A percentile compares a stretch with the other conserved stretches of the same genome.
Evolutionary conservation across 2,797 vertebrate genomes (phyloP).

Genomic region (Falco biarmicus): DNA sequence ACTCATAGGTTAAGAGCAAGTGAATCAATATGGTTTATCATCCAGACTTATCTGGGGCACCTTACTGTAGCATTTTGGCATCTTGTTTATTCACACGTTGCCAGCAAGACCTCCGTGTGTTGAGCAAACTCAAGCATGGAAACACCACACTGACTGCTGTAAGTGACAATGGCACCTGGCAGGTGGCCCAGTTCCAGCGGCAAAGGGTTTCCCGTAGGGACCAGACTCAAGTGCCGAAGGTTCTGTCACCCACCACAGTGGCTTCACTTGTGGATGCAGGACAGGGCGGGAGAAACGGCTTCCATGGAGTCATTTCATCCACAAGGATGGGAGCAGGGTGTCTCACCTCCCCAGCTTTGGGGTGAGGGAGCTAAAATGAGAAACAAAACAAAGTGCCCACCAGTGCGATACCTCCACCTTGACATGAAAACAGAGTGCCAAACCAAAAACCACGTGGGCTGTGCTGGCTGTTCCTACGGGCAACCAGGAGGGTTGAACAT

Average conservation of each 20-base stretch:
- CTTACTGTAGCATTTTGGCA: constrained; percentile 19
- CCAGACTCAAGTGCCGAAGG: fast-evolving
- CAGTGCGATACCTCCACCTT: fast-evolving
- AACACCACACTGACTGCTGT: neutral
- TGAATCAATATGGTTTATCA: constrained; percentile 9
- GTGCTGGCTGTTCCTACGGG: neutral
- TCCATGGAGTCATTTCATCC: neutral
- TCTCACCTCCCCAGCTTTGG: neutral
- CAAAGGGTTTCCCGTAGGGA: neutral
- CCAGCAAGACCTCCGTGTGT: fast-evolving
- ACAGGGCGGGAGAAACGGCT: fast-evolving
- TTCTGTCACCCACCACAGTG: fast-evolving
- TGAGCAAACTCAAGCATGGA: neutral
- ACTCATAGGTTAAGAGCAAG: constrained; percentile 31
- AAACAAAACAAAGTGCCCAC: neutral
- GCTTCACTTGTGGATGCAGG: neutral
- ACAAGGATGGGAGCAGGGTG: neutral
- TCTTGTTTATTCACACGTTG: neutral
- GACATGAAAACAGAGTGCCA: neutral
- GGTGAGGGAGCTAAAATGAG: neutral
- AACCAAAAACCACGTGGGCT: neutral
- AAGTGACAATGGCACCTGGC: neutral
- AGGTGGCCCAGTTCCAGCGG: neutral
- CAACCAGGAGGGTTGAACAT: neutral
- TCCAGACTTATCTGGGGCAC: neutral